These are phyloP conservation scores for Xenopus tropicalis DNA, from an alignment of 2,113 vertebrate species.

Conservation along the genomic window UCB_Xtro_10.0 CM004443.2:159519501-159520000, in stretches of 20 bases:
- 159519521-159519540: too few species aligned
- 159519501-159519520: too few species aligned
- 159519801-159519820: slow-evolving; percentile 19
- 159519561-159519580: too few species aligned
- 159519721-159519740: neutral
- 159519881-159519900: slow-evolving; percentile 39
- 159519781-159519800: slow-evolving; percentile 13
- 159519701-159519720: neutral
- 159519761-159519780: neutral
- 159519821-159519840: slow-evolving; percentile 15
- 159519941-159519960: slow-evolving; percentile 41
- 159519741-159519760: neutral
- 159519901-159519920: slow-evolving; percentile 38
- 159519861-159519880: slow-evolving; percentile 29
- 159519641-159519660: too few species aligned
- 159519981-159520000: slow-evolving; percentile 41
- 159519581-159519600: too few species aligned
- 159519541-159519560: too few species aligned
- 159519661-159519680: neutral
- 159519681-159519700: too few species aligned
- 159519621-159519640: too few species aligned
- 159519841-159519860: slow-evolving; percentile 32
- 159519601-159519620: too few species aligned
- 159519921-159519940: slow-evolving; percentile 43
- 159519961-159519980: slow-evolving; percentile 43